Conservation (phyloP, 2,888 invertebrate genomes). For the Agrenia bidenticulata region DNA sequence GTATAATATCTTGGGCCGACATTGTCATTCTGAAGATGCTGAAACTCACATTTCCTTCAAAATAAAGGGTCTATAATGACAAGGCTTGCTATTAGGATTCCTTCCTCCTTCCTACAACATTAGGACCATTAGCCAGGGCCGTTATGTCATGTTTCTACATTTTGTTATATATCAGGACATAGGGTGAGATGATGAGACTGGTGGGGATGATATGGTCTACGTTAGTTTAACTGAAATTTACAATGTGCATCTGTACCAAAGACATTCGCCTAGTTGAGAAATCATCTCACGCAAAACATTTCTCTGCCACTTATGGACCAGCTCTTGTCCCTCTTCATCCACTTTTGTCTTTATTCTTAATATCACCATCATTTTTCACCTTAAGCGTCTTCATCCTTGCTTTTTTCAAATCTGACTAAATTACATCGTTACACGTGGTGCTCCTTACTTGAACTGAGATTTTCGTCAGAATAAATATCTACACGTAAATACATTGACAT, state of each 20-base stretch:
- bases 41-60: constrained; percentile 5
- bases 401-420: background rate
- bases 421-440: no score
- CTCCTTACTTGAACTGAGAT: no score
- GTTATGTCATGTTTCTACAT: no score
- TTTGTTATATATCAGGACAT: no score
- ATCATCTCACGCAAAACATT: constrained; percentile 7
- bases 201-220: no score
- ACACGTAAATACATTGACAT: no score
- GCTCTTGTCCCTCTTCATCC: no score
- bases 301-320: background rate
- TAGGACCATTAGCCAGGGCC: no score
- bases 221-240: no score
- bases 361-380: constrained; percentile 4
- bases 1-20: background rate
- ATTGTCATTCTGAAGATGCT: constrained; percentile 4
- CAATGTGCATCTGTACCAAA: no score
- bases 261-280: background rate
- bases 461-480: no score
- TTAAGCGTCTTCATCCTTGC: background rate
- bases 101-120: background rate
- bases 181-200: no score
- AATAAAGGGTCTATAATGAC: background rate
- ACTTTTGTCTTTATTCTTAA: background rate
- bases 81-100: background rate